Evolutionary conservation across 2,113 vertebrate species (phyloP), one percentile per base, ranked within the genome.

Genomic region (Glaucidium brasilianum): DNA sequence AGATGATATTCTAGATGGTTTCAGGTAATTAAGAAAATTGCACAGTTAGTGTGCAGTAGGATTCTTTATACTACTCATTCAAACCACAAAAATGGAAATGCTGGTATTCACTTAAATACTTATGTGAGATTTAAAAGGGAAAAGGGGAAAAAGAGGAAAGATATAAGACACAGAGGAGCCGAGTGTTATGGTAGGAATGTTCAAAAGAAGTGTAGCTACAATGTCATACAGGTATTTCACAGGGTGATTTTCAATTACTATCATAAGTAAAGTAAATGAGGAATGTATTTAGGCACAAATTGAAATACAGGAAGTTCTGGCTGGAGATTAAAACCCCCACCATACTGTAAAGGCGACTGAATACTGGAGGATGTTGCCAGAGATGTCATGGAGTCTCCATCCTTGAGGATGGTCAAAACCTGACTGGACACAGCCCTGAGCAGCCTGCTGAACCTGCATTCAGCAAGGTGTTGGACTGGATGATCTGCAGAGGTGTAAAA

Each of bases 401-500:
- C 34, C 35, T 60, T 67, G 34, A 66, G 43, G 41, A 27, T 67
- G 56, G 19, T 56, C 45, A 78, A 20, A 81, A 47, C 74, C 34
- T 1, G 1, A 7, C 35, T 30, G 47, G 56, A 17, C 43, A 25
- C 0, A 0, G n/a, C 34, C 30, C 47, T 32, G n/a, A 88, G 52
- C 32, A 79, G 62, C 41, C 27, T 85, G 15, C 11, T 75, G 41
- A 60, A 35, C 41, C 47, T 62, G 15, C 26, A 13, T 66, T 68
- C 30, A 47, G 30, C 30, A 72, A 60, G 35, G 11, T 53, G 8
- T 13, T 69, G 56, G 30, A 59, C 18, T 6, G 8, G 19, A 19
- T 53, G 37, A 63, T 89, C 37, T 72, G 71, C 41, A 85, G 79
- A 58, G n/a, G 11, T 49, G 19, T 47, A 50, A 78, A 82, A 75